Evolutionary conservation across 2,888 invertebrate genomes (phyloP), one percentile per base, ranked within the genome.

Genomic region (Pycnomerus fuliginosus): DNA sequence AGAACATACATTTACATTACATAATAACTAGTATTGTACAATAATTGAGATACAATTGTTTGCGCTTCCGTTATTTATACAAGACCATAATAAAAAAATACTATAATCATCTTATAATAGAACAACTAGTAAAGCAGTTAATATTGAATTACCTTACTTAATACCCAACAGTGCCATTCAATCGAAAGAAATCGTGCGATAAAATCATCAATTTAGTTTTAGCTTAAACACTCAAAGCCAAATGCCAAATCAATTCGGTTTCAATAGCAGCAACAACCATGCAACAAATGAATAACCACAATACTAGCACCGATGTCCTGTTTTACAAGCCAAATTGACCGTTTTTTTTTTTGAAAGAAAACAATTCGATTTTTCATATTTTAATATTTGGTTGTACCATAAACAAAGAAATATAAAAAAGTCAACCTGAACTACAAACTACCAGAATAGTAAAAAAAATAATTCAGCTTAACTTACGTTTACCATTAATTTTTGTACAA

Each of bases 151-250:
- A 63, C 56, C 64, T 65, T 65, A 65, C 56, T 57, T 64, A 67
- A 25, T 64, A 67, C 61, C 65, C 67, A 68, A 67, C 65, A 66
- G 68, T 68, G 67, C 67, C n/a, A 66, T 52, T 52, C 49, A 50
- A 52, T 44, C 34, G 50, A 53, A 55, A 53, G 55, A 46, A 35
- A 25, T 59, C 53, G 63, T 62, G 63, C 63, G 63, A 63, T 60
- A 62, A 65, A 50, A 56, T n/a, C n/a, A n/a, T n/a, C 59, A 61
- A 53, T 62, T 57, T 56, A 44, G 25, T 56, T 61, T 61, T 64
- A 62, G 48, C 61, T 64, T 62, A 65, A 61, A 63, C 61, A 51
- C 62, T 64, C 63, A 63, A 65, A 68, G 65, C 67, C 54, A 56
- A 54, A 52, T 54, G 53, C 44, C 24, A 44, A 43, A 42, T 32